Base-by-base conservation (phyloP, 1,140 invertebrate species). In the Leguminivora glycinivorella region DNA sequence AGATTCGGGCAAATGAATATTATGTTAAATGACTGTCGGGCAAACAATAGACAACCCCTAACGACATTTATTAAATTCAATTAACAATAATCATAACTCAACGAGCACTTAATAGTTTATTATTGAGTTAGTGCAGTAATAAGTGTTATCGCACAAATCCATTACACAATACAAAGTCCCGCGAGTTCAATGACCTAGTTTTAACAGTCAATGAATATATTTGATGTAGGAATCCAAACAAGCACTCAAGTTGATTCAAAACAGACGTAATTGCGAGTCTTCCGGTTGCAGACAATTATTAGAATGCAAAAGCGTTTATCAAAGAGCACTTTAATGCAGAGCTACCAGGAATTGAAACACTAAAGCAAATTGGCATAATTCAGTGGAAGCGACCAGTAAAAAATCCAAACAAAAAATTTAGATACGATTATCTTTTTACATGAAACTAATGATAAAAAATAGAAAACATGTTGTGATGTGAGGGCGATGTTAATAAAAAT, bases 91-190 rank as follows among this genome's bases (percentile, higher is more conserved):
- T 52, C 14, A 52, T 52, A 22, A 52, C 19, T 19, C n/a, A 22
- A 52, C 47, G 10, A 10, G n/a, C 47, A 22, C n/a, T 22, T 22
- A 52, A 22, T 52, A 19, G 47, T 52, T 52, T 63, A 31, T 63
- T 63, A 31, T 63, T 63, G n/a, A 63, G 58, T 63, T 63, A 34
- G 58, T 63, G n/a, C 25, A 63, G 26, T 29, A 63, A 34, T 63
- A 63, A 29, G 14, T 29, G 25, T 31, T 63, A 63, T 63, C 58
- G 58, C 24, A 4, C 17, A 63, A 63, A 63, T 63, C 58, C 58
- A 63, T 63, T 63, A 63, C 58, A 63, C 58, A 63, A 63, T 31
- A 29, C 58, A 63, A 63, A 63, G 58, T 63, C 58, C 58, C 31
- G 25, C 26, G 14, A 26, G 58, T 63, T 26, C 58, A 14, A 19